phyloP scores from a whole-genome alignment of 2,113 vertebrate species.

The Macroglossus sobrinus region DNA sequence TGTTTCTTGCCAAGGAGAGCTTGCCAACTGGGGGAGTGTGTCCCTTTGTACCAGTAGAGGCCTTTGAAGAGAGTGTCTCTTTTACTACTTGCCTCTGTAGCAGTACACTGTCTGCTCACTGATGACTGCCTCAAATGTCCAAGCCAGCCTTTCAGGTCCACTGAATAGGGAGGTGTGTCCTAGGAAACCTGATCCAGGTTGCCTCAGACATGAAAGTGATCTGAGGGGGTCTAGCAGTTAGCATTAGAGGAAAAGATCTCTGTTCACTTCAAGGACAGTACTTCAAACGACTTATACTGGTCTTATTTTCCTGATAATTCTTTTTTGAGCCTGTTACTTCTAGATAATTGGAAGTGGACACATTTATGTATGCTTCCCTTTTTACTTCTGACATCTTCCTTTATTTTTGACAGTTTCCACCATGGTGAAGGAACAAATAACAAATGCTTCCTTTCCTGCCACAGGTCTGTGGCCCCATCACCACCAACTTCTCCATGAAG shows the following conservation, averaged over 20 bases:
- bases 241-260: not conserved
- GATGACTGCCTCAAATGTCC: not conserved
- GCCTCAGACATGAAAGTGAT: not conserved
- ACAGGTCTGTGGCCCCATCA: not conserved
- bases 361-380: not conserved
- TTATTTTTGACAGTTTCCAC: not conserved
- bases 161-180: not conserved
- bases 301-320: constrained; percentile 10
- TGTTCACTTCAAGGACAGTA: not conserved
- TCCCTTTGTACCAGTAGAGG: not conserved
- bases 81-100: not conserved
- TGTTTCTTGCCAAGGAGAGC: not conserved
- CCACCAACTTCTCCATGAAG: not conserved
- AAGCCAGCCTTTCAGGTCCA: not conserved
- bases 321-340: not conserved
- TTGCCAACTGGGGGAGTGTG: not conserved
- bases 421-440: not conserved
- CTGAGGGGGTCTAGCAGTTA: not conserved
- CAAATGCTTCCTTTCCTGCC: not conserved
- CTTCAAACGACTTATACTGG: not conserved
- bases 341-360: not conserved
- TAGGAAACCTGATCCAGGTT: not conserved
- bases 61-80: not conserved
- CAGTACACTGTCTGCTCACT: not conserved
- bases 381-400: not conserved